Evolutionary conservation across 2,113 vertebrate genomes (phyloP).

Genomic region (Zosterops hypoxanthus): DNA sequence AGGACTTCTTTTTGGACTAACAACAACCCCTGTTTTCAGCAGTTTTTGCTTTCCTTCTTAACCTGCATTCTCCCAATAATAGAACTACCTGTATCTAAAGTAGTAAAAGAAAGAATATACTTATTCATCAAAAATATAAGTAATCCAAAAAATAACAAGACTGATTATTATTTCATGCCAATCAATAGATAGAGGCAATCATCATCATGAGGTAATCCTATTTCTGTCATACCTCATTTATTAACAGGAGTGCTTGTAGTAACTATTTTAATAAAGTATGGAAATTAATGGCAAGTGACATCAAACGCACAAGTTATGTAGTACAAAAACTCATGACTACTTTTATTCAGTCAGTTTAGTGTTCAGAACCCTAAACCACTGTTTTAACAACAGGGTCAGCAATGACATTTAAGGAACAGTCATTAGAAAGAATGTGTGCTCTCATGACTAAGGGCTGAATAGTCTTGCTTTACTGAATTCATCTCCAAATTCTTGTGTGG

Average conservation of each 20-base stretch:
- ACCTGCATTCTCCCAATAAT: not conserved
- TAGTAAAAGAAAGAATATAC: not conserved
- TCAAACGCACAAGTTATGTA: not conserved
- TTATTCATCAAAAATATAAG: not conserved
- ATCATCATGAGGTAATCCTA: not conserved
- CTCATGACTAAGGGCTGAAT: not conserved
- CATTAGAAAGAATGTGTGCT: not conserved
- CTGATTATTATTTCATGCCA: not conserved
- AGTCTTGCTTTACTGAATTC: not conserved
- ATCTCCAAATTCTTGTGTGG: not conserved
- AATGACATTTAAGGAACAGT: not conserved
- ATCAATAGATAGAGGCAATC: not conserved
- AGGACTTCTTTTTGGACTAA: not conserved
- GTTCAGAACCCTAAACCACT: not conserved
- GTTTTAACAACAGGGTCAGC: not conserved
- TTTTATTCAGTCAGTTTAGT: not conserved
- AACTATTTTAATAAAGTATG: not conserved
- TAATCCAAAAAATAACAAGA: not conserved
- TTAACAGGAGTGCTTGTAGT: not conserved
- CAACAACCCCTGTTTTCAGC: not conserved
- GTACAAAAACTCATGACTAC: not conserved
- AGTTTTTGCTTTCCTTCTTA: not conserved
- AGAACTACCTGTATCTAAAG: not conserved
- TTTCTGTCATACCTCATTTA: not conserved
- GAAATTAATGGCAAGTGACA: not conserved